phyloP scores from a whole-genome alignment of 92 coral and sea anemone genomes.

The Umimayanthus kanabou region DNA sequence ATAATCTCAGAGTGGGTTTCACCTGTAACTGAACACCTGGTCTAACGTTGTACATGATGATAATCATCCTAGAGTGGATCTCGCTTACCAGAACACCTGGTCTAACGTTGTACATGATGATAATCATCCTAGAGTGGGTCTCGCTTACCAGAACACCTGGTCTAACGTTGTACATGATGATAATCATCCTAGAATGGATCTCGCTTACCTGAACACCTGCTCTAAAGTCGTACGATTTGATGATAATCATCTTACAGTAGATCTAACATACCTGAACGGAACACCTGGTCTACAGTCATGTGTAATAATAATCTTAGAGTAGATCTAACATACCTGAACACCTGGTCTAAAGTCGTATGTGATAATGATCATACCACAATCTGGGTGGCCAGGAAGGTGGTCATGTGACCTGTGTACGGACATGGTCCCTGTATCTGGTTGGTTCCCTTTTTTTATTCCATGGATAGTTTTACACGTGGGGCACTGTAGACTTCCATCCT shows the following conservation, averaged over 20 bases:
- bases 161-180: not conserved
- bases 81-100: no score
- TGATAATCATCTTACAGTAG: constrained; percentile 35
- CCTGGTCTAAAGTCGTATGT: constrained; percentile 69
- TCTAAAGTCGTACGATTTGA: constrained; percentile 64
- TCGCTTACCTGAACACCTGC: constrained; percentile 74
- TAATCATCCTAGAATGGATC: constrained; percentile 35
- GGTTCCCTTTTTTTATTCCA: constrained; percentile 82
- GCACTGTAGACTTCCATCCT: constrained; percentile 92
- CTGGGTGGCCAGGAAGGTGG: constrained; percentile 86
- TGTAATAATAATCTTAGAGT: constrained; percentile 23
- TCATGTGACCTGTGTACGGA: constrained; percentile 45
- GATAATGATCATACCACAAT: constrained; percentile 74
- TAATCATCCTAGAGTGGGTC: constrained; percentile 36
- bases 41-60: constrained; percentile 49
- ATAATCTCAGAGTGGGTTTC: no score
- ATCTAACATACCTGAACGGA: not conserved
- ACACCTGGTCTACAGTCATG: constrained; percentile 67
- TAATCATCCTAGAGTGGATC: no score
- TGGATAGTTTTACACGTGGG: constrained; percentile 95
- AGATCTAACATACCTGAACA: constrained; percentile 64
- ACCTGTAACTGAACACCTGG: constrained; percentile 25
- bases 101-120: constrained; percentile 49
- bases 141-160: constrained; percentile 61
- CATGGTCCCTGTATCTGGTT: constrained; percentile 82